Conservation (phyloP, 2,113 vertebrate species). For the Bufo bufo region DNA sequence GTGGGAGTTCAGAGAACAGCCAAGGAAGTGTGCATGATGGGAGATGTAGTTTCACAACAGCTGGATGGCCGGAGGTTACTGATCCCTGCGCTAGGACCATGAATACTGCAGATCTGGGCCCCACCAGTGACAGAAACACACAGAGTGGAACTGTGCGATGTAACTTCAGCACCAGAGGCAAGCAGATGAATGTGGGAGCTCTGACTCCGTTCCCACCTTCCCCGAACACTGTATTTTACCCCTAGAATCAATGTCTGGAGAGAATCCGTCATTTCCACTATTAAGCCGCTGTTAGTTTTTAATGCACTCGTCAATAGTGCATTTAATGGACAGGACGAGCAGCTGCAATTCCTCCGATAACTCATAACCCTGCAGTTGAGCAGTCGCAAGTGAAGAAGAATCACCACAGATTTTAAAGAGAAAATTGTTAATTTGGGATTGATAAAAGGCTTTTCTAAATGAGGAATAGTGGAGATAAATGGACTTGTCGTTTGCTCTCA, state of each 20-base stretch:
- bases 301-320: constrained; percentile 60
- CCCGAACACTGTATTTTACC: constrained; percentile 49
- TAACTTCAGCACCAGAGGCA: neutral
- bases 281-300: constrained; percentile 60
- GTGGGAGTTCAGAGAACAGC: no score
- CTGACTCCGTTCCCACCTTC: constrained; percentile 48
- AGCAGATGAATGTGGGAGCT: constrained; percentile 39
- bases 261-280: constrained; percentile 51
- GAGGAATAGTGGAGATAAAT: constrained; percentile 71
- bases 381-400: constrained; percentile 64
- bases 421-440: constrained; percentile 78
- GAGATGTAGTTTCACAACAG: no score
- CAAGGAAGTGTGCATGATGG: no score
- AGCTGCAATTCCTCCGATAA: constrained; percentile 63
- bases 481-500: constrained; percentile 72
- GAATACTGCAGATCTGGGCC: neutral
- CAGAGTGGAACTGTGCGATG: neutral
- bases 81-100: no score
- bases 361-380: constrained; percentile 66
- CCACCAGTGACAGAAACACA: neutral
- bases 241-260: constrained; percentile 53
- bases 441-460: constrained; percentile 77
- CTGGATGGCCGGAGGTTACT: no score
- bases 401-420: constrained; percentile 67
- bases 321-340: constrained; percentile 56